These are phyloP conservation scores for Dasypolia templi DNA, from an alignment of 2,888 invertebrate genomes.

Conservation along the genomic window DNA sequence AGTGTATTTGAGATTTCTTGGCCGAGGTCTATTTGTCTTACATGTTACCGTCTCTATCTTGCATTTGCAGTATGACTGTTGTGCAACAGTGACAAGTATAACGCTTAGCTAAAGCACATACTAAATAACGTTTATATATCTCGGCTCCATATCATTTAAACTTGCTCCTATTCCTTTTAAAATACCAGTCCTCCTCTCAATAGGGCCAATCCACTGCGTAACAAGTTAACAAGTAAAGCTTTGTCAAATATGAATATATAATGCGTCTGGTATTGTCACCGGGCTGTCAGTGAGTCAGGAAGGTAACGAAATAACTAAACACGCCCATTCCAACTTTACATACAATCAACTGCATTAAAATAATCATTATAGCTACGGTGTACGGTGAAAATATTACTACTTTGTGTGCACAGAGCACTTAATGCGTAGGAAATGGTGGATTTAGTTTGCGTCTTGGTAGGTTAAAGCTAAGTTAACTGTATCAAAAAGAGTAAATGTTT, in stretches of 20 bases:
- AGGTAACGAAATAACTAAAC: slow-evolving; percentile 63
- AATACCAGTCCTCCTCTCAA: slow-evolving; percentile 30
- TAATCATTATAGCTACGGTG: slow-evolving; percentile 60
- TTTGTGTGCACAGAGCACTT: not conserved
- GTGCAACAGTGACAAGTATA: no score
- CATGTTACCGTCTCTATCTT: no score
- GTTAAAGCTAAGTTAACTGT: not conserved
- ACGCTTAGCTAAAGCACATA: no score
- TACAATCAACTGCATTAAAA: slow-evolving; percentile 75
- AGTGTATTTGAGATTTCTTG: no score
- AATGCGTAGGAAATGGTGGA: not conserved
- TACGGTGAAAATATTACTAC: slow-evolving; percentile 8
- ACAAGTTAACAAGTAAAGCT: slow-evolving; percentile 38
- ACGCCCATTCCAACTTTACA: slow-evolving; percentile 70
- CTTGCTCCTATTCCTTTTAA: slow-evolving; percentile 21
- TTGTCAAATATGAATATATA: slow-evolving; percentile 58
- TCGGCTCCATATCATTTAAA: not conserved
- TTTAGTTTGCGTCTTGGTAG: not conserved
- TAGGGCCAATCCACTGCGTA: slow-evolving; percentile 42
- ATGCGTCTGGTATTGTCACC: slow-evolving; percentile 59
- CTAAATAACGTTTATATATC: no score
- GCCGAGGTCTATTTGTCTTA: no score
- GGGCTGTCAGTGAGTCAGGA: slow-evolving; percentile 63
- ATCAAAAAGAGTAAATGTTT: no score
- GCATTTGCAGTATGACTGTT: no score